phyloP scores from a whole-genome alignment of 1,140 invertebrate genomes.

The honey bee (Apis mellifera) region Amel_HAv3.1 CM009931.2:4840001-4840500 shows the following conservation, averaged over 20 bases:
- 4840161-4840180: too few species aligned
- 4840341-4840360: conserved; percentile 73
- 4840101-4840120: conserved; percentile 14
- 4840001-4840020: not conserved
- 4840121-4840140: not conserved
- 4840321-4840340: conserved; percentile 60
- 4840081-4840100: conserved; percentile 26
- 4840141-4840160: not conserved
- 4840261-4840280: conserved; percentile 26
- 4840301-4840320: conserved; percentile 45
- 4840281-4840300: conserved; percentile 55
- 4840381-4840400: conserved; percentile 19
- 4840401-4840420: too few species aligned
- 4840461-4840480: not conserved
- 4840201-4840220: not conserved
- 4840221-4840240: too few species aligned
- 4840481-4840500: not conserved
- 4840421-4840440: not conserved
- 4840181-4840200: conserved; percentile 9
- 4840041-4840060: conserved; percentile 16
- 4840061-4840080: not conserved
- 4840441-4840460: not conserved
- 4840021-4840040: not conserved
- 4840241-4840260: conserved; percentile 9
- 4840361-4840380: conserved; percentile 70